Evolutionary conservation across 2,888 invertebrate genomes (phyloP), one percentile per base, ranked within the genome.

Genomic region (Ypsolopha sequella): DNA sequence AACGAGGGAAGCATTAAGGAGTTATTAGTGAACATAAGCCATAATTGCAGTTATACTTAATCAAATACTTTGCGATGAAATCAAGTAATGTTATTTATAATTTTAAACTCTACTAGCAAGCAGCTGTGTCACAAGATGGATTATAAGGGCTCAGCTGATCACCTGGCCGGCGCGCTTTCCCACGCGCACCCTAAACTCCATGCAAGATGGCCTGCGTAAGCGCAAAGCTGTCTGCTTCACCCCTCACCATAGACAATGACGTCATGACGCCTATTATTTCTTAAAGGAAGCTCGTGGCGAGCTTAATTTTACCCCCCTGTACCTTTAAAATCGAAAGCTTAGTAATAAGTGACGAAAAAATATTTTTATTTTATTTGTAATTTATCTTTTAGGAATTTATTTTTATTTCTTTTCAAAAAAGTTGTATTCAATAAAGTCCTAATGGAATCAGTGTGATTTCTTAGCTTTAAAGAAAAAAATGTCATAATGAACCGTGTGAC

Each of bases 241-340:
- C 58, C 53, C 52, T 52, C 57, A 53, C 56, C 38, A 14, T 24
- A 41, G 62, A 62, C 65, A 66, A 60, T 68, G 64, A 73, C 75
- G 73, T 72, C 72, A 73, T 61, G 56, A 55, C 50, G 54, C 51
- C 57, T 58, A 63, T 64, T 65, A 63, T 62, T 57, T 56, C 53
- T 59, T 52, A 48, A 56, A 14, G n/a, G 14, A 13, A 68, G 68
- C 77, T 76, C 76, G 80, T 80, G 78, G 71, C 76, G 56, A 63
- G 24, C 24, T 24, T 24, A 24, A 2, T 24, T 24, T 24, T 24
- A 24, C 24, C 24, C 24, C 24, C 24, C 24, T 24, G 14, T 44
- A 44, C 14, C 14, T 36, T 36, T n/a, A 10, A 7, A 36, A 36
- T 36, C 4, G 14, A 36, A 36, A 13, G n/a, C 14, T 36, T 35